A percentile compares a stretch with the other conserved stretches of the same genome.
phyloP scores from a whole-genome alignment of 2,113 vertebrate species.

The Rhea americana region DNA sequence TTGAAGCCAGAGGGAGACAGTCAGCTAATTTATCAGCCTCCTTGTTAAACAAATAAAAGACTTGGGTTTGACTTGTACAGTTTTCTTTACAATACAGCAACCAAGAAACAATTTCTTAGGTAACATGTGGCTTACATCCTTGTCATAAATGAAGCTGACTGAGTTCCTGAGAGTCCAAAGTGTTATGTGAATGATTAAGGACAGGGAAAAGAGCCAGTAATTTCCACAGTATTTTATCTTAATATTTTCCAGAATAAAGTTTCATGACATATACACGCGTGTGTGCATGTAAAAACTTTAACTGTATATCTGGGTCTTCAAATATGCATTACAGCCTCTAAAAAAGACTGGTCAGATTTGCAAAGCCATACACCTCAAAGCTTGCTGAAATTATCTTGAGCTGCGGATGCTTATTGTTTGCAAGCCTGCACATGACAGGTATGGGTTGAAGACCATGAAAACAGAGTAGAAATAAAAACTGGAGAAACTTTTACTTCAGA shows the following conservation, averaged over 20 bases:
- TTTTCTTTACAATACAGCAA: background rate
- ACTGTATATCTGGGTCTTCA: background rate
- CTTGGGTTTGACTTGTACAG: background rate
- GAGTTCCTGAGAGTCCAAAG: background rate
- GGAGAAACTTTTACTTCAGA: background rate
- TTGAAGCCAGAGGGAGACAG: background rate
- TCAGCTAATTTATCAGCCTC: background rate
- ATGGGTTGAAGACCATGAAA: background rate
- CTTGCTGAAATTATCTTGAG: background rate
- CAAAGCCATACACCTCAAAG: background rate
- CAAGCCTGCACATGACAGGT: slow-evolving; percentile 1
- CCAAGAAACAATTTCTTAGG: background rate
- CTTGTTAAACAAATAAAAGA: slow-evolving; percentile 1
- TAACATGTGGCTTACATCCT: background rate
- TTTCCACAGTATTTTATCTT: background rate
- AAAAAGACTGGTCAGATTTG: background rate
- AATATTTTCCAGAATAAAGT: background rate
- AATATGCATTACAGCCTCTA: background rate
- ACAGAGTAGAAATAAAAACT: background rate
- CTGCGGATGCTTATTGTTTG: background rate
- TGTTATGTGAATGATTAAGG: background rate
- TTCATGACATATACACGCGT: background rate
- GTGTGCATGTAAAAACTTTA: too few relatives aligned
- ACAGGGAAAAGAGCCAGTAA: background rate
- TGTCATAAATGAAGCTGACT: background rate